phyloP scores from a whole-genome alignment of 2,797 vertebrate species.

The Myotis pilosus region DNA sequence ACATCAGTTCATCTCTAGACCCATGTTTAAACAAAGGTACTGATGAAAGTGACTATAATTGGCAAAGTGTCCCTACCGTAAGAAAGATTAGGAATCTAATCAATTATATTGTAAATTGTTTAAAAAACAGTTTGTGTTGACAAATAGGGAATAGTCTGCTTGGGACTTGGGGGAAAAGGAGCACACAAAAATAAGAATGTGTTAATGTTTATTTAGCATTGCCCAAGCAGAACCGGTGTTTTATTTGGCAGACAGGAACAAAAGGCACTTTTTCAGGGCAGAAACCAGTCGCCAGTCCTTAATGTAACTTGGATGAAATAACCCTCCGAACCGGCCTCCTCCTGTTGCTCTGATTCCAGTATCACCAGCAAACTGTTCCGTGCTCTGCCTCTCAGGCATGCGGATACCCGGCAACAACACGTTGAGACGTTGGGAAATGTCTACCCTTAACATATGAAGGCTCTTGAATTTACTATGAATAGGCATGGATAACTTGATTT shows the following conservation, averaged over 20 bases:
- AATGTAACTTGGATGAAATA: conserved; percentile 20
- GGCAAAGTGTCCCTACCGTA: background rate
- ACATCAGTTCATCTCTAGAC: background rate
- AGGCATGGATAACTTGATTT: background rate
- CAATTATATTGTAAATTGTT: background rate
- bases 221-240: background rate
- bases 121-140: conserved; percentile 2
- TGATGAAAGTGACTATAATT: background rate
- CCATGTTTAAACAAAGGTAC: background rate
- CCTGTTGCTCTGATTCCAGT: background rate
- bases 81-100: conserved; percentile 8
- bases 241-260: background rate
- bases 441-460: background rate
- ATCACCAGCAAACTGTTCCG: background rate
- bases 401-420: background rate
- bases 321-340: background rate
- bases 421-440: background rate
- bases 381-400: background rate
- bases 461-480: background rate
- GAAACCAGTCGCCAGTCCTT: background rate
- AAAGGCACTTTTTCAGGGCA: background rate
- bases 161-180: background rate
- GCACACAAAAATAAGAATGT: background rate
- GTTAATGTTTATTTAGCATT: background rate
- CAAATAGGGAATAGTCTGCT: background rate